Evolutionary conservation across 1,140 invertebrate species (phyloP), one percentile per base, ranked within the genome.

Genomic region (Gryon sp.): DNA sequence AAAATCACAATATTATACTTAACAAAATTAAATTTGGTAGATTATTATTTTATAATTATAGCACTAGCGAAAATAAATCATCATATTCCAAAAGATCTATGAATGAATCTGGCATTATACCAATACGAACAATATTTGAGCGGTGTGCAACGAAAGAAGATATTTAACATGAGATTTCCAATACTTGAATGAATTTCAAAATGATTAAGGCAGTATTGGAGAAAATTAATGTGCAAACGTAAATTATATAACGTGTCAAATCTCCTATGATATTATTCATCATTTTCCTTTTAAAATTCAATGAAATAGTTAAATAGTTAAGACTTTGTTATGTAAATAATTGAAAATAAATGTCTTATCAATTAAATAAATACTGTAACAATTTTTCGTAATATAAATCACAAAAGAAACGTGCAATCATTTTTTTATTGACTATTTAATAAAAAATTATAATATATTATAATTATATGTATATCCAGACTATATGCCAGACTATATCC

Each of bases 41-140:
- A 75, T 76, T 48, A 14, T 12, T 12, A 22, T 45, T 60, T 48
- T 20, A 20, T 55, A 50, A 78, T n/a, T n/a, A n/a, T n/a, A 73
- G 72, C 40, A 30, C 32, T 40, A 41, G 34, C 73, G 30, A 78
- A 76, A 74, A 74, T 85, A 79, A 83, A 84, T 86, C 85, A 83
- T 78, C 72, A n/a, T n/a, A n/a, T 60, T 50, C 40, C 18, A 52
- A 63, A 76, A 77, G 70, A n/a, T n/a, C n/a, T n/a, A n/a, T n/a
- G n/a, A n/a, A n/a, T n/a, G n/a, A n/a, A 80, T 80, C 70, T 85
- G 85, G 85, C 81, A 9, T 12, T 6, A 32, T 5, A 80, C 82
- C 85, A 85, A 81, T 79, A 76, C 70, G 77, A 78, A 70, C 69
- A 78, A 81, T 83, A 84, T 82, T 78, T 79, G 80, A 55, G 53